Percentiles rank a stretch among this genome's conserved stretches.
phyloP scores from a whole-genome alignment of 37 sponge, comb jelly and placozoan genomes.

The Agelas oroides region DNA sequence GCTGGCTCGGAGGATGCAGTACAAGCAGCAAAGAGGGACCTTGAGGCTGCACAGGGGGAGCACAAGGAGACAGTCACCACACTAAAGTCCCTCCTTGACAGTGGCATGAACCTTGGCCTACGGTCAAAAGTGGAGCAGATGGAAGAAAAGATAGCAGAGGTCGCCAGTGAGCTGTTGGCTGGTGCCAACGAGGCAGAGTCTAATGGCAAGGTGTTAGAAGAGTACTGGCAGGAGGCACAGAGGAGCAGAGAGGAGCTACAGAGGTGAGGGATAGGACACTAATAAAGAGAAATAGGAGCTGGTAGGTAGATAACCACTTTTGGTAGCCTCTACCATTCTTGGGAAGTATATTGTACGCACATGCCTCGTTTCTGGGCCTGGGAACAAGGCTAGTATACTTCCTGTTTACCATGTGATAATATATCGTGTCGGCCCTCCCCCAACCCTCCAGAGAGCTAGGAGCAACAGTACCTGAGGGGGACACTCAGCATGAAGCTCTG shows the following conservation, averaged over 20 bases:
- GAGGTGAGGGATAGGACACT: not conserved
- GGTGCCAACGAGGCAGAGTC: not conserved
- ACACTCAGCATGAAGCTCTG: constrained; percentile 18
- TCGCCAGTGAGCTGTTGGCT: not conserved
- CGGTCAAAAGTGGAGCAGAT: constrained; percentile 32
- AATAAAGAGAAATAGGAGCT: too few relatives aligned
- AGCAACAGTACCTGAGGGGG: not conserved
- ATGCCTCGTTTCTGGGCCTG: too few relatives aligned
- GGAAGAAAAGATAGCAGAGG: not conserved
- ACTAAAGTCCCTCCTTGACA: not conserved
- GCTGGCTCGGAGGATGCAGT: constrained; percentile 18
- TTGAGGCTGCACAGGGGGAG: not conserved
- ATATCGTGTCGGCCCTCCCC: not conserved
- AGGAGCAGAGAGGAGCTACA: constrained; percentile 1
- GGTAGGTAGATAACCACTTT: too few relatives aligned
- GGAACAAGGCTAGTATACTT: too few relatives aligned
- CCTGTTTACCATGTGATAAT: not conserved
- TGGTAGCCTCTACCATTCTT: too few relatives aligned
- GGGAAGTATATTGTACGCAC: too few relatives aligned
- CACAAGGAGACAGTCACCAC: not conserved
- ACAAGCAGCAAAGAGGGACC: not conserved
- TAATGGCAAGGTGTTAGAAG: not conserved
- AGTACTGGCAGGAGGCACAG: constrained; percentile 5
- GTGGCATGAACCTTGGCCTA: constrained; percentile 16
- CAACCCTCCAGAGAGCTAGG: constrained; percentile 22